phyloP scores from a whole-genome alignment of 2,797 vertebrate species.

The Megalops cyprinoides region DNA sequence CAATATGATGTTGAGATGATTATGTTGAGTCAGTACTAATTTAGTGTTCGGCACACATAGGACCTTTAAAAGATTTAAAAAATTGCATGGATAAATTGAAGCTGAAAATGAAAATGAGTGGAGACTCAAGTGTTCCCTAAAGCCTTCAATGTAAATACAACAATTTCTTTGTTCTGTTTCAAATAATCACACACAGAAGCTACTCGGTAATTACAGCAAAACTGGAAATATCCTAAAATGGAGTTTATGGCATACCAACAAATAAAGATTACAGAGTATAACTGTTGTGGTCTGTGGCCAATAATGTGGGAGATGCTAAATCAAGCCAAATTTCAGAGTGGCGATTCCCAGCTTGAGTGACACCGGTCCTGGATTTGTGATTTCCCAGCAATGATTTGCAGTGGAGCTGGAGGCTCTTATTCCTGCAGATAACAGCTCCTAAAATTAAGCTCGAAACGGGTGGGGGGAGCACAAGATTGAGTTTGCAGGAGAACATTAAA shows the following conservation, averaged over 20 bases:
- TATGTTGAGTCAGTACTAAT: too few relatives aligned
- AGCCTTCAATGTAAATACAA: too few relatives aligned
- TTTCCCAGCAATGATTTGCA: not conserved
- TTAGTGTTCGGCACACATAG: too few relatives aligned
- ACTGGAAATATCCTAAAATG: not conserved
- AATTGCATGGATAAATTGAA: too few relatives aligned
- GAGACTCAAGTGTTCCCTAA: too few relatives aligned
- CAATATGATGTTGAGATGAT: too few relatives aligned
- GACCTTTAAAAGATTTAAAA: too few relatives aligned
- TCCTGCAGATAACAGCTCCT: not conserved
- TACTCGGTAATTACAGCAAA: slow-evolving; percentile 8
- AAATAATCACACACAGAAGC: not conserved
- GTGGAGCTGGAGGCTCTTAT: not conserved
- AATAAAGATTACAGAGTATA: slow-evolving; percentile 3
- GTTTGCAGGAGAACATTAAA: slow-evolving; percentile 29
- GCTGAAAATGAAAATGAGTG: too few relatives aligned
- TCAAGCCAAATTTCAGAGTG: not conserved
- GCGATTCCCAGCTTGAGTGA: too few relatives aligned
- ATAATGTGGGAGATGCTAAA: not conserved
- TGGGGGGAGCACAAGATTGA: slow-evolving; percentile 2
- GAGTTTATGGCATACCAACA: not conserved
- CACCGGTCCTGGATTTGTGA: not conserved
- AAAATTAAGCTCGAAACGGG: slow-evolving; percentile 21
- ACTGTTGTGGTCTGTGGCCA: slow-evolving; percentile 5
- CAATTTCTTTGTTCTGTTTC: not conserved